A percentile compares a stretch with the other conserved stretches of the same genome.
phyloP scores from a whole-genome alignment of 2,113 vertebrate genomes.

The Python bivittatus region DNA sequence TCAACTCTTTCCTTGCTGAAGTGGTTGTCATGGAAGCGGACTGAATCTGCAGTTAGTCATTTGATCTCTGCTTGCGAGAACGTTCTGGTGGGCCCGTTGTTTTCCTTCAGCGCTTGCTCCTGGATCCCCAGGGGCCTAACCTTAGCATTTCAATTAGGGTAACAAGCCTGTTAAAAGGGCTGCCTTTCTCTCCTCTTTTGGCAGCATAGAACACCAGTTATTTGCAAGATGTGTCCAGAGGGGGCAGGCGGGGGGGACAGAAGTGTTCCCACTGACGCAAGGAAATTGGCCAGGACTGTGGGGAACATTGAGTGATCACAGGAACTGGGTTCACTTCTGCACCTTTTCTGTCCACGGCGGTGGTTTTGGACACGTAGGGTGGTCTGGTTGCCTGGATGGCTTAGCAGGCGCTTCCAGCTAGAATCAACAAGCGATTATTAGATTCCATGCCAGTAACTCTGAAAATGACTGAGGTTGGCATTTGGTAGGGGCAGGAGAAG shows the following conservation, averaged over 20 bases:
- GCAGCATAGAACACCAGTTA: conserved; percentile 16
- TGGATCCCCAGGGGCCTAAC: neutral
- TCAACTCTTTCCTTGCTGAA: neutral
- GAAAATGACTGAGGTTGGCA: conserved; percentile 15
- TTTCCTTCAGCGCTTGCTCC: conserved; percentile 3
- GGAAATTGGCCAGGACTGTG: conserved; percentile 9
- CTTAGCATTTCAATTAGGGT: neutral
- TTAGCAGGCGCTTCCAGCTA: conserved; percentile 30
- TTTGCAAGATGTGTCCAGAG: conserved; percentile 28
- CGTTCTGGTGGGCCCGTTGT: neutral
- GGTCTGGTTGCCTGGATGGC: conserved; percentile 23
- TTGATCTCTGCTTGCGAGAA: conserved; percentile 16
- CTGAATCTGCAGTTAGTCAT: conserved; percentile 5
- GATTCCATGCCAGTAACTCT: conserved; percentile 23
- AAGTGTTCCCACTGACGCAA: neutral
- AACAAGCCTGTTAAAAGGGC: neutral
- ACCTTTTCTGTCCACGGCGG: conserved; percentile 8
- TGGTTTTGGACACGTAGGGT: conserved; percentile 34
- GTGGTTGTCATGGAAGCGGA: neutral
- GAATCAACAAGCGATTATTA: conserved; percentile 31
- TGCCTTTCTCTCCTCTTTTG: neutral
- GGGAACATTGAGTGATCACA: conserved; percentile 25
- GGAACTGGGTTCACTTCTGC: conserved; percentile 22
- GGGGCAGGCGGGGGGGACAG: neutral
- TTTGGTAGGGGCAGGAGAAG: neutral